Evolutionary conservation across 1,140 invertebrate species (phyloP).

Genomic region (Thaumatotibia leucotreta): DNA sequence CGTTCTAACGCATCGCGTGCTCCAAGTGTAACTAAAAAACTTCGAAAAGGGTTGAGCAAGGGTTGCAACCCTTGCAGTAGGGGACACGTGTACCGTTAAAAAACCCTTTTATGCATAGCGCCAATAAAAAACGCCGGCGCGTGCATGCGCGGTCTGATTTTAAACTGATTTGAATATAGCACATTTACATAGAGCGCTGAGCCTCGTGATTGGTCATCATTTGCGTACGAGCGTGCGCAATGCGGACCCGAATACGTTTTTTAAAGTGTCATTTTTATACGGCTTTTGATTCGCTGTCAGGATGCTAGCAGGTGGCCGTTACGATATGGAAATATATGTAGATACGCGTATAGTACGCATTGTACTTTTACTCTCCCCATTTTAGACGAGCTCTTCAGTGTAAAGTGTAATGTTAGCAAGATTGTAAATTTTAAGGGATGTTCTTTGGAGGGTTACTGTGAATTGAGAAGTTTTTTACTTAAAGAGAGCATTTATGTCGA

Average conservation of each 20-base stretch:
- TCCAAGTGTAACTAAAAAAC: slow-evolving; percentile 27
- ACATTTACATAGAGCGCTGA: slow-evolving; percentile 56
- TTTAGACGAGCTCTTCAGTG: background rate
- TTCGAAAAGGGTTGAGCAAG: slow-evolving; percentile 62
- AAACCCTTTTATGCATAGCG: slow-evolving; percentile 44
- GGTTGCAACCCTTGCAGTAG: slow-evolving; percentile 39
- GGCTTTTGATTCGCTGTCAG: slow-evolving; percentile 51
- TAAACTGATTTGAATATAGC: slow-evolving; percentile 72
- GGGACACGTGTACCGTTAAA: slow-evolving; percentile 25
- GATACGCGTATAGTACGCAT: background rate
- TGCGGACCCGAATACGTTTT: slow-evolving; percentile 27
- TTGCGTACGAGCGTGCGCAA: slow-evolving; percentile 54
- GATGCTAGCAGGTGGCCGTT: background rate
- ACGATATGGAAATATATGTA: slow-evolving; percentile 3
- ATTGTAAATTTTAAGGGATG: background rate
- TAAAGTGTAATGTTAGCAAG: background rate
- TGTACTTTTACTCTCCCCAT: background rate
- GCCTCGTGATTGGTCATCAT: slow-evolving; percentile 50
- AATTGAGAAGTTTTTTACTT: too few relatives aligned
- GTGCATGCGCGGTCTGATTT: slow-evolving; percentile 71
- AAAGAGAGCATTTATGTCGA: too few relatives aligned
- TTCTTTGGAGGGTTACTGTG: slow-evolving; percentile 2
- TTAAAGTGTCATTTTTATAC: slow-evolving; percentile 44
- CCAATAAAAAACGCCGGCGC: slow-evolving; percentile 60
- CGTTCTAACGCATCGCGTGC: slow-evolving; percentile 47